Evolutionary conservation across 2,113 vertebrate species (phyloP).

Genomic region (Rostratula benghalensis): DNA sequence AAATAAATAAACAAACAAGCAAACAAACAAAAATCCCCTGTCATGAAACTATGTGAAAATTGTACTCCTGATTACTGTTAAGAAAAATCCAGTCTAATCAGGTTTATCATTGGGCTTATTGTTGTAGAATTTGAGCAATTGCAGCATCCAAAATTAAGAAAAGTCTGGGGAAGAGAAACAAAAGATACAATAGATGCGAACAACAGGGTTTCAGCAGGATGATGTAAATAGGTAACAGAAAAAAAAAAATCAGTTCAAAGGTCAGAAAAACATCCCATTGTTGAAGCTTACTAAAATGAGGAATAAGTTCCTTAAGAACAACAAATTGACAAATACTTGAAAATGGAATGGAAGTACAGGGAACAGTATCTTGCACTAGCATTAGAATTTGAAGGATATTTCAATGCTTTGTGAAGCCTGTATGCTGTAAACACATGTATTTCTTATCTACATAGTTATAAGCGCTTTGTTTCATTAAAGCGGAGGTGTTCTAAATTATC

Average conservation of each 20-base stretch:
- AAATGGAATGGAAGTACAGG: neutral
- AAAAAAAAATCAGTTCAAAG: neutral
- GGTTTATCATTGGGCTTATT: neutral
- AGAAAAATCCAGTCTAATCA: neutral
- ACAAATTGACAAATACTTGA: neutral
- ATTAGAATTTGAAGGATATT: neutral
- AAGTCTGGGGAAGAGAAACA: neutral
- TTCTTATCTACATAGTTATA: neutral
- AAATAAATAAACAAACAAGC: neutral
- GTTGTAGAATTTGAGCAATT: neutral
- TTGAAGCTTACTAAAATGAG: neutral
- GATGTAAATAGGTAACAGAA: neutral
- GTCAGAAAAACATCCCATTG: neutral
- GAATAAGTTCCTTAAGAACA: neutral
- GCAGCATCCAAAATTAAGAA: neutral
- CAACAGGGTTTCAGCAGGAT: neutral
- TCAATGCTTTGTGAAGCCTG: neutral
- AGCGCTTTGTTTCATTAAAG: neutral
- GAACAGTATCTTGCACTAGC: neutral
- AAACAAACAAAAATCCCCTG: accelerated
- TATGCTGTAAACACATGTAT: neutral
- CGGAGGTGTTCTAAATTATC: neutral
- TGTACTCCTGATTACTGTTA: neutral
- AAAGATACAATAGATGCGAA: neutral
- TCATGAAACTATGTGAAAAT: neutral